Percentiles rank a stretch among this genome's conserved stretches.
phyloP scores from a whole-genome alignment of 1,140 invertebrate species.

The Phenacoccus solenopsis region DNA sequence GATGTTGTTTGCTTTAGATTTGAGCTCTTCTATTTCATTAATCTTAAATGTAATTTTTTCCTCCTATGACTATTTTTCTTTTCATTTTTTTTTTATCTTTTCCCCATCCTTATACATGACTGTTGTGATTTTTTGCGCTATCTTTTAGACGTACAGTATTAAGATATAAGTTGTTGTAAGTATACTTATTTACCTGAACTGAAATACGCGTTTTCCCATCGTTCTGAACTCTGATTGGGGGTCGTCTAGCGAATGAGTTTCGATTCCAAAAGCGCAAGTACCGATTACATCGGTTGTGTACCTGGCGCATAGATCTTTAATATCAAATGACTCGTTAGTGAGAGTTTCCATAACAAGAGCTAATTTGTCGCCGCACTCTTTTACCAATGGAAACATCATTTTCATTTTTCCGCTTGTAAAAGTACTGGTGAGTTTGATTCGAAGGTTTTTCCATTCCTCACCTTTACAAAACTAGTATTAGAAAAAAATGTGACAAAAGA shows the following conservation, averaged over 20 bases:
- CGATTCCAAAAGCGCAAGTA: conserved; percentile 32
- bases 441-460: conserved; percentile 37
- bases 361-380: conserved; percentile 22
- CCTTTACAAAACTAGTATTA: background rate
- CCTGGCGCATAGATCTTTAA: background rate
- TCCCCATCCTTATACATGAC: no score
- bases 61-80: no score
- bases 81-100: no score
- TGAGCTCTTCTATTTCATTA: no score
- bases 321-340: background rate
- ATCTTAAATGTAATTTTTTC: no score
- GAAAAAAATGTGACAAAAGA: no score
- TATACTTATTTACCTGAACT: background rate
- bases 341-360: background rate
- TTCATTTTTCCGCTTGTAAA: conserved; percentile 45
- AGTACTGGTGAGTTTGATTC: conserved; percentile 39
- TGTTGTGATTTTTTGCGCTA: no score
- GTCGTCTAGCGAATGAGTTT: conserved; percentile 29
- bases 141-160: no score
- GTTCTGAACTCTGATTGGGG: conserved; percentile 28
- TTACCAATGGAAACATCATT: conserved; percentile 37
- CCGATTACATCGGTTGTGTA: conserved; percentile 29
- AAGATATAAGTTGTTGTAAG: no score
- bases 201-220: conserved; percentile 25
- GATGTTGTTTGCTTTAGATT: no score